phyloP scores from a whole-genome alignment of 2,797 vertebrate species.

The Synanceia verrucosa region DNA sequence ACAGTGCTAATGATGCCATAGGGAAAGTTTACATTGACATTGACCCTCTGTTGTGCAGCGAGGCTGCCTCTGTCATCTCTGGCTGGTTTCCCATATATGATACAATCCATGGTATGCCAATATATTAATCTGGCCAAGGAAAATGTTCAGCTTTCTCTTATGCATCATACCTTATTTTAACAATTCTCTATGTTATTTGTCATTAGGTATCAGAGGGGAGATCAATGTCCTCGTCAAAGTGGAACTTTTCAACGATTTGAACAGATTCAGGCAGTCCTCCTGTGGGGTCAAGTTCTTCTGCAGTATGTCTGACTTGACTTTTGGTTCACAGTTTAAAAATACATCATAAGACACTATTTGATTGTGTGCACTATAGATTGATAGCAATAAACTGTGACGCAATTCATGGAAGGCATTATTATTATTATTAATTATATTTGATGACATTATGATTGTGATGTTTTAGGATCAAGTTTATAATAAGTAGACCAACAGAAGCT shows the following conservation, averaged over 20 bases:
- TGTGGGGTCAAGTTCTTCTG: slow-evolving; percentile 99
- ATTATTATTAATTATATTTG: no score
- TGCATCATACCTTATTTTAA: not conserved
- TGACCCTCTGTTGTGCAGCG: slow-evolving; percentile 93
- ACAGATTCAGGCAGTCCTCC: slow-evolving; percentile 97
- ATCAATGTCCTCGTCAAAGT: slow-evolving; percentile 98
- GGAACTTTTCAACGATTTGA: slow-evolving; percentile 98
- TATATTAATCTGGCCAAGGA: not conserved
- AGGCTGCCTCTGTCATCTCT: slow-evolving; percentile 96
- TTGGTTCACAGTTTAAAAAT: not conserved
- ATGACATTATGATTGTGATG: not conserved
- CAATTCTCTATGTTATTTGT: not conserved
- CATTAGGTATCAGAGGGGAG: slow-evolving; percentile 94
- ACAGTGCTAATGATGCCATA: slow-evolving; percentile 98
- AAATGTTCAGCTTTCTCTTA: not conserved
- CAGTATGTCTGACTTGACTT: slow-evolving; percentile 85
- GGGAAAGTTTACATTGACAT: slow-evolving; percentile 99
- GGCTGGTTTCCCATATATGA: slow-evolving; percentile 99
- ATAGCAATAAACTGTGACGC: not conserved
- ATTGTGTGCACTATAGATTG: not conserved
- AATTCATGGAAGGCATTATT: not conserved
- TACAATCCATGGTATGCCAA: slow-evolving; percentile 92
- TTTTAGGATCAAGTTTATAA: not conserved
- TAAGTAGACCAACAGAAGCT: not conserved
- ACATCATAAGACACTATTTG: not conserved